Conservation (phyloP, 2,113 vertebrate genomes). For the Pheucticus melanocephalus region DNA sequence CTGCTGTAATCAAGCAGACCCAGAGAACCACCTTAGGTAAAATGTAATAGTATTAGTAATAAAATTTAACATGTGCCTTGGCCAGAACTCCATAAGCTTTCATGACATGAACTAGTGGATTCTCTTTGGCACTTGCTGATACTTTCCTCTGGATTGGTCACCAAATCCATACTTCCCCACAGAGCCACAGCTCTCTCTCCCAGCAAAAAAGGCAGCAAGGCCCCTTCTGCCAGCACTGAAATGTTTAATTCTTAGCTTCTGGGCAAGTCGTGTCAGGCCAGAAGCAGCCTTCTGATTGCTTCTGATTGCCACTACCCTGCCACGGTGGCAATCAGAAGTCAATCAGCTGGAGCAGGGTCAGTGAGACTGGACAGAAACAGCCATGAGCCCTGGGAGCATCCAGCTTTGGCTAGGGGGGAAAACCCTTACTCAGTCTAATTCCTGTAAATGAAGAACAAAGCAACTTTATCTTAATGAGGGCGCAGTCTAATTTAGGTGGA, state of each 20-base stretch:
- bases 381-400: not conserved
- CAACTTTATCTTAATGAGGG: not conserved
- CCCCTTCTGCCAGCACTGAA: not conserved
- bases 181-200: rapidly evolving
- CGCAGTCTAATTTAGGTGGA: not conserved
- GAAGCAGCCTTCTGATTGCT: not conserved
- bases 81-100: not conserved
- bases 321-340: not conserved
- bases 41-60: not conserved
- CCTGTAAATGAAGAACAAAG: constrained; percentile 17
- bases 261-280: rapidly evolving
- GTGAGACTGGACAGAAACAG: not conserved
- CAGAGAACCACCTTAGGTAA: not conserved
- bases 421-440: not conserved
- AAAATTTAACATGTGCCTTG: not conserved
- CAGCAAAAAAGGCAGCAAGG: not conserved
- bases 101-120: not conserved
- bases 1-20: not conserved
- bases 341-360: not conserved
- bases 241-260: not conserved
- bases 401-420: not conserved
- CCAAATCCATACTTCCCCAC: not conserved
- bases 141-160: not conserved
- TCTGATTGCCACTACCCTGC: not conserved
- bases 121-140: not conserved